Percentiles rank a stretch among this genome's conserved stretches.
Conservation (phyloP, 2,113 vertebrate genomes). For the Planiliza haematocheilus region DNA sequence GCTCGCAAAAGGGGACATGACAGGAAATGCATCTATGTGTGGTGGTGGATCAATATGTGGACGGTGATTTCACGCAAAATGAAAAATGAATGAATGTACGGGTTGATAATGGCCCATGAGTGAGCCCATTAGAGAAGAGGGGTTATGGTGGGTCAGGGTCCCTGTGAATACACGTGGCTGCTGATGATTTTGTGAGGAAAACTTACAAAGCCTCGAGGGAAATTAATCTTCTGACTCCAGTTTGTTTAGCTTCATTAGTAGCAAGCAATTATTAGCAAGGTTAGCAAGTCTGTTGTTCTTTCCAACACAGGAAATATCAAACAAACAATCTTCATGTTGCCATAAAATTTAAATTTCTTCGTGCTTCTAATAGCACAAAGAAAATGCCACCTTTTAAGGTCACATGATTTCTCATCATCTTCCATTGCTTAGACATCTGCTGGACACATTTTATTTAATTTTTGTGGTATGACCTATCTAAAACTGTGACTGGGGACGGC, state of each 20-base stretch:
- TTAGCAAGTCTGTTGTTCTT: no score
- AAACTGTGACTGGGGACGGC: no score
- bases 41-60: slow-evolving; percentile 42
- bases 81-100: slow-evolving; percentile 18
- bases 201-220: background rate
- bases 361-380: no score
- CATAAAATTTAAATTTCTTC: no score
- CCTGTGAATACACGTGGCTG: background rate
- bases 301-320: no score
- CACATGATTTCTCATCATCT: no score
- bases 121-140: slow-evolving; percentile 27
- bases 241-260: background rate
- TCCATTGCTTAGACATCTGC: no score
- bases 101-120: slow-evolving; percentile 27
- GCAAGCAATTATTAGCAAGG: no score
- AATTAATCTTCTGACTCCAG: slow-evolving; percentile 13
- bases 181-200: background rate
- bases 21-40: slow-evolving; percentile 34
- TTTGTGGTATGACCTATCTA: no score
- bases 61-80: slow-evolving; percentile 42
- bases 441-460: no score
- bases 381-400: no score
- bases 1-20: slow-evolving; percentile 18
- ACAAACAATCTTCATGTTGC: no score
- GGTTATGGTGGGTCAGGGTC: slow-evolving; percentile 8